Conservation (phyloP, 2,888 invertebrate genomes). For the Cephus pygmeus region DNA sequence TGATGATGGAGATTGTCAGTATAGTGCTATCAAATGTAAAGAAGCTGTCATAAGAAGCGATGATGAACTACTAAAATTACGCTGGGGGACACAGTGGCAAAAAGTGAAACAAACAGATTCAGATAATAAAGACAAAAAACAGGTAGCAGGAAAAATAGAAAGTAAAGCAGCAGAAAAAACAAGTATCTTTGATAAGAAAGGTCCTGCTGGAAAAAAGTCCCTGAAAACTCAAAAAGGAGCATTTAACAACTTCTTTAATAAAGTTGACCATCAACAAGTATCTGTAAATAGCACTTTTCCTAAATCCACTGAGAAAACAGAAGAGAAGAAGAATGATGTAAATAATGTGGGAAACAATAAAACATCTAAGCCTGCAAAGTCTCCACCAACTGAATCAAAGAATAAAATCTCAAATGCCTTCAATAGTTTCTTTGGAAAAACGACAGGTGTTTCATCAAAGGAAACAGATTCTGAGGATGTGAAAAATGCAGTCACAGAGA, state of each 20-base stretch:
- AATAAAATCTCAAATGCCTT: not conserved
- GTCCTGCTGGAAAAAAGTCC: slow-evolving; percentile 38
- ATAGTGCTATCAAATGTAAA: slow-evolving; percentile 52
- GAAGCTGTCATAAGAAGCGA: slow-evolving; percentile 20
- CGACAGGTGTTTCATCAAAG: not conserved
- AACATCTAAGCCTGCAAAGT: not conserved
- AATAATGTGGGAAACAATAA: not conserved
- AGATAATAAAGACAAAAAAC: slow-evolving; percentile 18
- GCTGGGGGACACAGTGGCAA: slow-evolving; percentile 10
- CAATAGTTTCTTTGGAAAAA: not conserved
- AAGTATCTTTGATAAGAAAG: slow-evolving; percentile 30
- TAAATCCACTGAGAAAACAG: not conserved
- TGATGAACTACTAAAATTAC: slow-evolving; percentile 8
- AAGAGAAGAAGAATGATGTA: not conserved
- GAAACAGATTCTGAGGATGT: slow-evolving; percentile 1
- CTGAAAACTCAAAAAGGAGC: slow-evolving; percentile 43
- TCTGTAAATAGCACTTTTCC: not conserved
- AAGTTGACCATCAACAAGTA: slow-evolving; percentile 20
- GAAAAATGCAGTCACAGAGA: slow-evolving; percentile 19
- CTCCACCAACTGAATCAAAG: not conserved
- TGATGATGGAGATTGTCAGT: slow-evolving; percentile 50
- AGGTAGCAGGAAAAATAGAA: slow-evolving; percentile 13
- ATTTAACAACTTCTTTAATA: slow-evolving; percentile 53
- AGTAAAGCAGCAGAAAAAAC: slow-evolving; percentile 26
- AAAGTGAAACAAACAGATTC: not conserved